A percentile compares a stretch with the other conserved stretches of the same genome.
These are phyloP conservation scores for Zaprionus africanus DNA, from an alignment of 1,140 invertebrate genomes.

Conservation along the genomic window DNA sequence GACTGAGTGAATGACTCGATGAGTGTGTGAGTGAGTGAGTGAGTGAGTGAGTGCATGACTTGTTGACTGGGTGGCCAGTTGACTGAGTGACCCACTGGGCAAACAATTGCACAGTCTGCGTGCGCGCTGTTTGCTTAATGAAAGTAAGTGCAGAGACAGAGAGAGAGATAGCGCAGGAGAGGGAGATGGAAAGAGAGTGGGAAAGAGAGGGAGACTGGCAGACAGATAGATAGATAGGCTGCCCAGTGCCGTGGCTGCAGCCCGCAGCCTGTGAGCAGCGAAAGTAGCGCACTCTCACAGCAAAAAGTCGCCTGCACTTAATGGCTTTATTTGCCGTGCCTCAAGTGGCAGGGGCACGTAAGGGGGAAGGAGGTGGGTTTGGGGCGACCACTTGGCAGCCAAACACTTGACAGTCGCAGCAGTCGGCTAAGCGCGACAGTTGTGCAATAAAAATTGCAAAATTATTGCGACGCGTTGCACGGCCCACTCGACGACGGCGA, in stretches of 20 bases:
- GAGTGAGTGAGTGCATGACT: conserved; percentile 20
- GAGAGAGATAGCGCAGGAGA: neutral
- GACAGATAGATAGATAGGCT: neutral
- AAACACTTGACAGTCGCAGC: conserved; percentile 46
- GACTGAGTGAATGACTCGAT: conserved; percentile 33
- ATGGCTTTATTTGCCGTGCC: conserved; percentile 68
- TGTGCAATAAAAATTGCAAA: conserved; percentile 68
- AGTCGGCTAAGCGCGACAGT: conserved; percentile 46
- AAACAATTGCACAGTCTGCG: conserved; percentile 48
- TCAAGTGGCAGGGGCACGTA: neutral
- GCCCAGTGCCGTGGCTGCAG: neutral
- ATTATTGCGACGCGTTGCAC: conserved; percentile 56
- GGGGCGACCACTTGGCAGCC: conserved; percentile 18
- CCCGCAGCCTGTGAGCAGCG: conserved; percentile 61
- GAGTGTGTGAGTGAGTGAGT: conserved; percentile 20
- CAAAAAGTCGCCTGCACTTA: conserved; percentile 48
- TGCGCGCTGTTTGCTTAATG: conserved; percentile 70
- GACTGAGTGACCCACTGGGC: conserved; percentile 72
- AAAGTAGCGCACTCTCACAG: conserved; percentile 73
- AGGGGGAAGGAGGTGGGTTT: too few relatives aligned
- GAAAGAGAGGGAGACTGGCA: neutral
- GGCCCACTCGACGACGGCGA: conserved; percentile 36
- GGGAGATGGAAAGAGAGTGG: too few relatives aligned
- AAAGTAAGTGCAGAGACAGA: conserved; percentile 55
- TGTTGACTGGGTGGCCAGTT: conserved; percentile 21